A percentile compares a stretch with the other conserved stretches of the same genome.
These are phyloP conservation scores for Latrodectus geometricus DNA, from an alignment of 1,140 invertebrate genomes.

Conservation along the genomic window DNA sequence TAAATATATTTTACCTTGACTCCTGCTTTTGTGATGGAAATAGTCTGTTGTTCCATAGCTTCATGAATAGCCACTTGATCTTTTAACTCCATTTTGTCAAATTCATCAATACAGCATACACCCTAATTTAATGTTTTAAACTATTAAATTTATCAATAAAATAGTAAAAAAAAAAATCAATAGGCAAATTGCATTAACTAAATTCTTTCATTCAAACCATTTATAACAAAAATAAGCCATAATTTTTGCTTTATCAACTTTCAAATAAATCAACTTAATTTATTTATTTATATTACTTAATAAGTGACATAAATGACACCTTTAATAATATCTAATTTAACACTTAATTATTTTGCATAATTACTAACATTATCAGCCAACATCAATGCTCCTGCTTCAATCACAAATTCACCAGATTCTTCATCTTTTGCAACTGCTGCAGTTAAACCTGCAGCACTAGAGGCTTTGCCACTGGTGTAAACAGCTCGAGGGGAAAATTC, in stretches of 20 bases:
- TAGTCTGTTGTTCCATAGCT: constrained; percentile 99
- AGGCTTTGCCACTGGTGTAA: constrained; percentile 99
- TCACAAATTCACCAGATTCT: constrained; percentile 98
- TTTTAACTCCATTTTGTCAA: constrained; percentile 98
- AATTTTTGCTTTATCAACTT: too few species aligned
- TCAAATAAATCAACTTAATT: too few species aligned
- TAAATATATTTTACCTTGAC: constrained; percentile 76
- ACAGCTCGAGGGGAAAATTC: constrained; percentile 96
- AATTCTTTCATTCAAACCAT: too few species aligned
- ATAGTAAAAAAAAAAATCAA: too few species aligned
- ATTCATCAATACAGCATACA: constrained; percentile 99
- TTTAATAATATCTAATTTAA: too few species aligned
- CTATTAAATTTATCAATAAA: too few species aligned
- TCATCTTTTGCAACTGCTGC: constrained; percentile 98
- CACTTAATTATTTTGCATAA: background rate
- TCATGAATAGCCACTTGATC: constrained; percentile 99
- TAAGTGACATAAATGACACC: too few species aligned
- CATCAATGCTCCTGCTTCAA: constrained; percentile 99
- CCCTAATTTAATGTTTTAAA: constrained; percentile 72
- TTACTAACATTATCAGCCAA: constrained; percentile 87
- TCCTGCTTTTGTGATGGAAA: constrained; percentile 98
- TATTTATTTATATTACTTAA: too few species aligned
- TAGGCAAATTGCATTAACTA: too few species aligned
- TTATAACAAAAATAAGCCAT: too few species aligned
- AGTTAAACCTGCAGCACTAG: constrained; percentile 96